Evolutionary conservation across 2,888 invertebrate genomes (phyloP), one percentile per base, ranked within the genome.

Genomic region (Halictus quadricinctus): DNA sequence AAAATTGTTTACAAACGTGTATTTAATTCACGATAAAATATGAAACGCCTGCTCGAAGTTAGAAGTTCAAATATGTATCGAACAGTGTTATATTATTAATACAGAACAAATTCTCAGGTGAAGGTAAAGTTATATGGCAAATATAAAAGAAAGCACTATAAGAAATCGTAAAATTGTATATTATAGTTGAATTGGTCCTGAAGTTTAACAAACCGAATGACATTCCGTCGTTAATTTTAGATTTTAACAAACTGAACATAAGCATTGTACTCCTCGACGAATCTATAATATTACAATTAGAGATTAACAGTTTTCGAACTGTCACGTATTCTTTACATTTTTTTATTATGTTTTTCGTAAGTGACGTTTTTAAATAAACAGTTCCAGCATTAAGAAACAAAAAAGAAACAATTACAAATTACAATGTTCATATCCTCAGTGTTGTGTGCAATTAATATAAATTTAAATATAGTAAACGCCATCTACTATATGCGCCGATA

Each of bases 401-500:
- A 58, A 2, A 1, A 3, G 18, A 48, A 60, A 29, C 7, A 8
- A 25, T 72, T 54, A 15, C 29, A 29, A 64, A 46, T 36, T 46
- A 77, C 8, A 58, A 72, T 41, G 54, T 43, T 58, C 41, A 48
- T 6, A 69, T 54, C 50, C 36, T 36, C 43, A 25, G 12, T 25
- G 8, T 36, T 48, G 43, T 46, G n/a, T 46, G 15, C 13, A 41
- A 58, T 84, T 66, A 36, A 36, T 36, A 58, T 58, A 25, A 83
- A 84, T 73, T 69, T n/a, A 60, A 69, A 76, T 54, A 60, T 21
- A 46, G 21, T 18, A 72, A 76, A 58, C 73, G 84, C 84, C 84
- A 85, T 76, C 83, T 83, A 60, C 48, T 76, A 79, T 76, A 79
- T 76, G 25, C n/a, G 36, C 46, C 69, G 60, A 29, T 41, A 50